Evolutionary conservation across 2,888 invertebrate genomes (phyloP).

Genomic region (Agrypnus murinus): DNA sequence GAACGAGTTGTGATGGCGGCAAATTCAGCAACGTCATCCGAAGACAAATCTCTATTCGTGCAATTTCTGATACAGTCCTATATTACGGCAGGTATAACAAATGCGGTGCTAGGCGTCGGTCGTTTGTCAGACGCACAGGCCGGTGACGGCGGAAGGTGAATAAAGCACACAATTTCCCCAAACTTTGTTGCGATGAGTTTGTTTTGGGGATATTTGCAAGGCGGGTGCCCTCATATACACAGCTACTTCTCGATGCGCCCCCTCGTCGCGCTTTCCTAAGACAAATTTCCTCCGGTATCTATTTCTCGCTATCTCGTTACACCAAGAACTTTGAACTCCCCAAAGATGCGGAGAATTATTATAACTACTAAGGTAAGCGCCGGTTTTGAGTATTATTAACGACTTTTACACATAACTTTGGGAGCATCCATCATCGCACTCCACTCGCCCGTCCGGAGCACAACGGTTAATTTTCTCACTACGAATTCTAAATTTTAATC

Average conservation of each 20-base stretch:
- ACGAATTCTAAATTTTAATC: constrained; percentile 62
- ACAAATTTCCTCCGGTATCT: constrained; percentile 69
- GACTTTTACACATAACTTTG: constrained; percentile 71
- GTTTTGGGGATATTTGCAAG: constrained; percentile 60
- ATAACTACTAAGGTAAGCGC: constrained; percentile 68
- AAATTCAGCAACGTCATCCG: constrained; percentile 62
- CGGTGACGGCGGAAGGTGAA: constrained; percentile 58
- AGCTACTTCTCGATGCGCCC: constrained; percentile 49
- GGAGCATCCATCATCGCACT: constrained; percentile 69
- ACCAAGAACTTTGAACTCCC: constrained; percentile 68
- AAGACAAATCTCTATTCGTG: constrained; percentile 66
- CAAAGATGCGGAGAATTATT: constrained; percentile 69
- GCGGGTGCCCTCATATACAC: constrained; percentile 57
- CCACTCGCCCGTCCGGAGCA: constrained; percentile 55
- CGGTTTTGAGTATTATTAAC: constrained; percentile 71
- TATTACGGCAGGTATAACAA: constrained; percentile 66
- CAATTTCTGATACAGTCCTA: constrained; percentile 67
- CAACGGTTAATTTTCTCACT: constrained; percentile 63
- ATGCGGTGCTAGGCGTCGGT: constrained; percentile 61
- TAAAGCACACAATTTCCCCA: constrained; percentile 59
- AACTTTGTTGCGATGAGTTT: constrained; percentile 60
- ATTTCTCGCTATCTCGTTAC: constrained; percentile 69
- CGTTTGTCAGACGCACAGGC: constrained; percentile 63
- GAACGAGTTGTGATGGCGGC: constrained; percentile 52
- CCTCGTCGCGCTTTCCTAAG: constrained; percentile 58